Evolutionary conservation across 1,140 invertebrate species (phyloP), one percentile per base, ranked within the genome.

Genomic region (Drosophila saltans): DNA sequence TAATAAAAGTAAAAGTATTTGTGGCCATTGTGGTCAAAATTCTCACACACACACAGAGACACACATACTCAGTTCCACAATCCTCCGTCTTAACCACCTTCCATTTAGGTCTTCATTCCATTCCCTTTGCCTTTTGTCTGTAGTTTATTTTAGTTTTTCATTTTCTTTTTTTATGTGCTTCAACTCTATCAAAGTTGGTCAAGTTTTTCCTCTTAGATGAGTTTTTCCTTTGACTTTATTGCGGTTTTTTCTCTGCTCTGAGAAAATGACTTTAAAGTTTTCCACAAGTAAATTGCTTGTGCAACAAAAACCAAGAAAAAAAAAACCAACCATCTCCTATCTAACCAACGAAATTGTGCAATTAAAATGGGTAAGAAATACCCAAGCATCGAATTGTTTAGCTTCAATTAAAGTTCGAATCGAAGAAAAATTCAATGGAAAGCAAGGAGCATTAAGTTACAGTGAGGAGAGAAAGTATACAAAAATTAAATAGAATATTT

Each of bases 231-330:
- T 48, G 16, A 79, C 81, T 86, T 86, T 85, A 86, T 81, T 67
- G 75, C 64, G 82, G 55, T 86, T 66, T 62, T 69, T 68, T 58
- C 74, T 67, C 10, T 11, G 39, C 41, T n/a, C 3, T 3, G 21
- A 26, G 45, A 26, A 83, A 83, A 80, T 88, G 70, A 77, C 80
- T 86, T 88, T 86, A 88, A 88, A 88, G 72, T 88, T 86, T 36
- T 77, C 52, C 30, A 56, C 55, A 79, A 77, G 56, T 69, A 88
- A 83, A 82, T 26, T 52, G 24, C 8, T 10, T 24, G 24, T 52
- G 21, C 45, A 24, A 26, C 45, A 11, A 11, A 40, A 40, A 40
- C 2, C 0, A 40, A 10, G 10, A 40, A 40, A 40, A 40, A 3
- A 11, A 40, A 40, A 10, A 26, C 45, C 45, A 8, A 8, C 45